Conservation (phyloP, 2,888 invertebrate species). For the Xylocampa areola region DNA sequence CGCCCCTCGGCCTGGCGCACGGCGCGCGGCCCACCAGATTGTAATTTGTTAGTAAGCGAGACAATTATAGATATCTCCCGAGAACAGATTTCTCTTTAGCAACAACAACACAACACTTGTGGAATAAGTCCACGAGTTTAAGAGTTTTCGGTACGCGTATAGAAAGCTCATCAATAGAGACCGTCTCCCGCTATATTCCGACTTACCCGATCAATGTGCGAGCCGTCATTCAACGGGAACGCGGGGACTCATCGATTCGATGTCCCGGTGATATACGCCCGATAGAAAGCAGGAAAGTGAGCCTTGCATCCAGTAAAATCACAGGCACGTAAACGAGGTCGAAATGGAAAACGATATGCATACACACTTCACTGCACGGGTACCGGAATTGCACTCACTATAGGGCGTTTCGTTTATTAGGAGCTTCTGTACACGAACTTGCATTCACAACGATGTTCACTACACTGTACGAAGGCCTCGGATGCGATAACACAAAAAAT, state of each 20-base stretch:
- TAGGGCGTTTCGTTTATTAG: constrained; percentile 25
- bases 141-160: constrained; percentile 50
- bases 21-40: constrained; percentile 57
- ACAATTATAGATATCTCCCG: constrained; percentile 57
- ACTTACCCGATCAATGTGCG: constrained; percentile 87
- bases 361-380: constrained; percentile 72
- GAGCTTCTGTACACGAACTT: constrained; percentile 35
- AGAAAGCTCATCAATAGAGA: constrained; percentile 39
- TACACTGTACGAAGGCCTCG: constrained; percentile 56
- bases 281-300: constrained; percentile 75
- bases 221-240: constrained; percentile 77
- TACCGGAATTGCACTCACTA: constrained; percentile 56
- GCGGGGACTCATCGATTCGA: constrained; percentile 78
- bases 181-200: constrained; percentile 37
- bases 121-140: constrained; percentile 36
- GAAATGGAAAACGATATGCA: constrained; percentile 73
- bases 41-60: constrained; percentile 30
- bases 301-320: constrained; percentile 71
- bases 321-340: constrained; percentile 80
- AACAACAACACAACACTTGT: too few species aligned
- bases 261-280: constrained; percentile 67
- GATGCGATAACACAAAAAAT: constrained; percentile 62
- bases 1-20: constrained; percentile 22
- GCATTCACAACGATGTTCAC: constrained; percentile 51
- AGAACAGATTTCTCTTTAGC: constrained; percentile 63